A percentile compares a stretch with the other conserved stretches of the same genome.
These are phyloP conservation scores for Euplagia quadripunctaria DNA, from an alignment of 2,888 invertebrate genomes.

Conservation along the genomic window DNA sequence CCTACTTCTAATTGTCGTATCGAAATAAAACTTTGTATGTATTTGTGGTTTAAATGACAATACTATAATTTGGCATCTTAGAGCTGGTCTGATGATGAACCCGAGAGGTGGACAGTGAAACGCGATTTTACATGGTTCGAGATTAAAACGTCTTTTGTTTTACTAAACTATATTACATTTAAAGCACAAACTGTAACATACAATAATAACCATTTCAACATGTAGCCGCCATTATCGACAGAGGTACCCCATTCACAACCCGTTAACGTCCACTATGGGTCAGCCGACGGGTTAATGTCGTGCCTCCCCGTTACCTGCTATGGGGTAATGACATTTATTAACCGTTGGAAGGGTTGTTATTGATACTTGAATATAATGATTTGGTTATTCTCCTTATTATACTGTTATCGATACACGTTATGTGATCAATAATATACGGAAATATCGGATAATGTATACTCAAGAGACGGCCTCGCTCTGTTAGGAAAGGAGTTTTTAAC, in stretches of 20 bases:
- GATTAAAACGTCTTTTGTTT: no score
- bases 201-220: conserved; percentile 2
- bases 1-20: no score
- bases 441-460: neutral
- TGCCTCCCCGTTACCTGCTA: neutral
- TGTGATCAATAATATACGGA: neutral
- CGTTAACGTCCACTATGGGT: conserved; percentile 16
- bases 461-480: neutral
- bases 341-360: conserved; percentile 1
- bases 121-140: no score
- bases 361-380: conserved; percentile 5
- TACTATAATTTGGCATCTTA: no score
- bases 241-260: conserved; percentile 9
- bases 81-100: no score
- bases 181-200: neutral
- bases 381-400: neutral
- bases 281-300: conserved; percentile 10
- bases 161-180: neutral
- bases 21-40: no score
- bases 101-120: no score
- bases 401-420: conserved; percentile 4
- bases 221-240: conserved; percentile 6
- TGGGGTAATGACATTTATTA: conserved; percentile 9
- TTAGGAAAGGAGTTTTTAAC: no score
- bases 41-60: no score